phyloP scores from a whole-genome alignment of 2,797 vertebrate species.

The Urophycis tenuis region DNA sequence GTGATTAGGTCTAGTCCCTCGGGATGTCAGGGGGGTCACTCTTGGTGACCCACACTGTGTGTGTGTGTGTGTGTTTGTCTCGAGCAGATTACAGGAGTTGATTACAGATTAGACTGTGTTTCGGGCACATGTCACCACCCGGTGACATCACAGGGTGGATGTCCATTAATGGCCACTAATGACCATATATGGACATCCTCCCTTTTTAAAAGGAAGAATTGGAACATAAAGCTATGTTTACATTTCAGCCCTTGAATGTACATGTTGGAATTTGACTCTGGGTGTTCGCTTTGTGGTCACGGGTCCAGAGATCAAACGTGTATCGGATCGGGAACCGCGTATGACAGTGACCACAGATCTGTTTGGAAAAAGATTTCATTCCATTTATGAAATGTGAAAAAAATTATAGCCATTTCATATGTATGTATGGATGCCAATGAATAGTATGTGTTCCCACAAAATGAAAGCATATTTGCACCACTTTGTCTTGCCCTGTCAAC shows the following conservation, averaged over 20 bases:
- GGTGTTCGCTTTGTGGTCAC: background rate
- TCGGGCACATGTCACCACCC: slow-evolving; percentile 30
- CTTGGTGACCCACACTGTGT: slow-evolving; percentile 15
- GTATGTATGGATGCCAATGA: too few relatives aligned
- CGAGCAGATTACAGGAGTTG: slow-evolving; percentile 41
- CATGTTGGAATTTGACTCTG: background rate
- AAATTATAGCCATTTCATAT: too few relatives aligned
- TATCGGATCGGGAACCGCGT: too few relatives aligned
- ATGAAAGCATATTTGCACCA: too few relatives aligned
- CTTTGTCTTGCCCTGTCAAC: background rate
- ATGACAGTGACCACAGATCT: background rate
- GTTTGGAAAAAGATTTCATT: background rate
- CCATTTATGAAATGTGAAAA: too few relatives aligned
- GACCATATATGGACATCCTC: background rate
- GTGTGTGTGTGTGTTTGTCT: slow-evolving; percentile 9
- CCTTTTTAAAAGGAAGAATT: background rate
- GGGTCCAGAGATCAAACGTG: too few relatives aligned
- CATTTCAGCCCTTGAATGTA: background rate
- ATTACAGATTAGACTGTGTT: slow-evolving; percentile 29
- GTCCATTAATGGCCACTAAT: slow-evolving; percentile 9
- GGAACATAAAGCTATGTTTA: background rate
- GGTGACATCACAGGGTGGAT: slow-evolving; percentile 14
- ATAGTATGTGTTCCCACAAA: too few relatives aligned
- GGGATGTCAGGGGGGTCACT: slow-evolving; percentile 20
- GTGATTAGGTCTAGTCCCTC: slow-evolving; percentile 54